phyloP scores from a whole-genome alignment of 2,888 invertebrate species.

The Melikaiella ostensackeni region DNA sequence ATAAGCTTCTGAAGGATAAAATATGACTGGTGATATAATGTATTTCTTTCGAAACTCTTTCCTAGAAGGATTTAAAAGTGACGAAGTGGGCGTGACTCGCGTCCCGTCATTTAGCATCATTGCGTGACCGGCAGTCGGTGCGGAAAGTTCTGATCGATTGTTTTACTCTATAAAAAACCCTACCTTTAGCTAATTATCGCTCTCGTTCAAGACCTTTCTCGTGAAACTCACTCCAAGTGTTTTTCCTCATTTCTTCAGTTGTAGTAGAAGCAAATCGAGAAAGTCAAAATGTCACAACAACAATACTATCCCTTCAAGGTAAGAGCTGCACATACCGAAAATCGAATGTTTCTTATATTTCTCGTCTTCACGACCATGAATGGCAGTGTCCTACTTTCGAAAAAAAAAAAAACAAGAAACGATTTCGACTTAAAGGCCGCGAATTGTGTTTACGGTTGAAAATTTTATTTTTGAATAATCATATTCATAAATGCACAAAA shows the following conservation, averaged over 20 bases:
- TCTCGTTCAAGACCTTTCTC: background rate
- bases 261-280: background rate
- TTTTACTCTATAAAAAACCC: conserved; percentile 1
- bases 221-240: background rate
- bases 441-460: background rate
- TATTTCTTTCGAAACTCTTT: background rate
- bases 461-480: background rate
- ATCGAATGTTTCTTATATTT: background rate
- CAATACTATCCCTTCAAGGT: conserved; percentile 94
- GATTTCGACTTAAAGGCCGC: background rate
- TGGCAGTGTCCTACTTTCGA: conserved; percentile 1
- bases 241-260: background rate
- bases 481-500: no score
- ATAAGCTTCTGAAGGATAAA: background rate
- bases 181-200: background rate
- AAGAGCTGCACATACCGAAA: conserved; percentile 71
- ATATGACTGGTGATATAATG: background rate
- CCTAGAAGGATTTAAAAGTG: background rate
- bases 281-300: conserved; percentile 38
- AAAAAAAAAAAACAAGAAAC: background rate
- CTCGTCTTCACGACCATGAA: background rate
- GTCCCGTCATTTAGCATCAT: conserved; percentile 29
- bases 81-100: conserved; percentile 33
- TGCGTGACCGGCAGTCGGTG: conserved; percentile 32
- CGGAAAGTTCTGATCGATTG: conserved; percentile 23